Evolutionary conservation across 2,797 vertebrate species (phyloP).

Genomic region (Decapterus maruadsi): DNA sequence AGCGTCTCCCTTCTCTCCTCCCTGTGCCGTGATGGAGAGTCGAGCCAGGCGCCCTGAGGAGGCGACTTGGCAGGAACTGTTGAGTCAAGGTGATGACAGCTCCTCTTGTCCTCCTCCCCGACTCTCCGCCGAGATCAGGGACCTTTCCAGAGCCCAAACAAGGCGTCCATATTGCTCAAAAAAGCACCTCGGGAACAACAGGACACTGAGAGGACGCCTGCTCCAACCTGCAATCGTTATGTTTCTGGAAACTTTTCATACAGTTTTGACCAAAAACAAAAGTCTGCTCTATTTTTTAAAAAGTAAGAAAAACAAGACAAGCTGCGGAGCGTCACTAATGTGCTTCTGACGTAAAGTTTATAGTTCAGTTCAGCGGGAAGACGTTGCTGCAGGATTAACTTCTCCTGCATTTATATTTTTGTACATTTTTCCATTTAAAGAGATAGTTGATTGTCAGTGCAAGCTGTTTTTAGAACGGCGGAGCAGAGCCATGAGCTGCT

Average conservation of each 20-base stretch:
- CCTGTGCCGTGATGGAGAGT: constrained; percentile 6
- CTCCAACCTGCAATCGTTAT: neutral
- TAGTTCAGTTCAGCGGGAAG: no score
- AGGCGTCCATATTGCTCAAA: neutral
- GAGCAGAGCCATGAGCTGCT: no score
- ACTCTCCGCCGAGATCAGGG: neutral
- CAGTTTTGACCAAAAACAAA: neutral
- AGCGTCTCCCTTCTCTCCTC: constrained; percentile 14
- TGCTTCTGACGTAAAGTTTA: no score
- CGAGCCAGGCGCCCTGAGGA: constrained; percentile 44
- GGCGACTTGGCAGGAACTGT: constrained; percentile 32
- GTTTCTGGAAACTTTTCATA: neutral
- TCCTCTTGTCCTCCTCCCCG: constrained; percentile 6
- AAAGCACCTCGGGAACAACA: neutral
- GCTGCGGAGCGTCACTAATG: neutral
- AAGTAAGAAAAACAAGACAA: neutral
- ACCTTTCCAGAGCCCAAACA: neutral
- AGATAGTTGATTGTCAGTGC: no score
- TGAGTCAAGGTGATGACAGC: constrained; percentile 53
- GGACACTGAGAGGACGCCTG: neutral
- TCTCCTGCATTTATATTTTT: no score
- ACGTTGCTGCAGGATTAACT: no score
- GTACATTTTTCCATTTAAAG: no score
- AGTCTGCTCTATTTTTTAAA: neutral
- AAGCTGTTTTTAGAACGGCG: no score